phyloP scores from a whole-genome alignment of 2,797 vertebrate genomes.

The Mus spretus region DNA sequence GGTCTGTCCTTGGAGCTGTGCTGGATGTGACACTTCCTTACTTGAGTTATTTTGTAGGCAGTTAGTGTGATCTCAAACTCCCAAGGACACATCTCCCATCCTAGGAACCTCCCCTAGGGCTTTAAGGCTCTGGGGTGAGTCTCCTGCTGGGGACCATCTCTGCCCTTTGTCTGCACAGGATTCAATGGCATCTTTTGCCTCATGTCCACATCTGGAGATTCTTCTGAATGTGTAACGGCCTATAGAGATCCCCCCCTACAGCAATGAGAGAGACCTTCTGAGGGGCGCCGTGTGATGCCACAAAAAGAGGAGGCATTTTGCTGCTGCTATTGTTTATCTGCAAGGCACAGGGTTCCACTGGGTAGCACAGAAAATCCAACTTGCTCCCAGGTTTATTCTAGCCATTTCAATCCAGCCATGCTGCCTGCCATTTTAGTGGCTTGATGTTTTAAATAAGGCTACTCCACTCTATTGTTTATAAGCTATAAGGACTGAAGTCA shows the following conservation, averaged over 20 bases:
- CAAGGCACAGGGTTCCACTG: neutral
- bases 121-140: neutral
- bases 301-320: neutral
- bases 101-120: neutral
- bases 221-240: neutral
- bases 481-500: neutral
- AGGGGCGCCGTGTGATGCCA: neutral
- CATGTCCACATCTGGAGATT: neutral
- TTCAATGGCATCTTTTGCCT: accelerated
- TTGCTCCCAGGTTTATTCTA: neutral
- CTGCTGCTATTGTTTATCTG: neutral
- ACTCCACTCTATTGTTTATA: neutral
- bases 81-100: neutral
- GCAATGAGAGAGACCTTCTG: neutral
- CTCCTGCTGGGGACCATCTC: neutral
- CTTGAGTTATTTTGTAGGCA: slow-evolving; percentile 14
- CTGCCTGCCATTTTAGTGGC: neutral
- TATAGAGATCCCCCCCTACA: neutral
- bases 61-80: slow-evolving; percentile 14
- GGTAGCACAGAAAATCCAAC: neutral
- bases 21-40: neutral
- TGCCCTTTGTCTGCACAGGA: neutral
- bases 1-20: neutral
- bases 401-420: neutral
- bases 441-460: neutral